phyloP scores from a whole-genome alignment of 2,797 vertebrate genomes.

The Amblyraja radiata region DNA sequence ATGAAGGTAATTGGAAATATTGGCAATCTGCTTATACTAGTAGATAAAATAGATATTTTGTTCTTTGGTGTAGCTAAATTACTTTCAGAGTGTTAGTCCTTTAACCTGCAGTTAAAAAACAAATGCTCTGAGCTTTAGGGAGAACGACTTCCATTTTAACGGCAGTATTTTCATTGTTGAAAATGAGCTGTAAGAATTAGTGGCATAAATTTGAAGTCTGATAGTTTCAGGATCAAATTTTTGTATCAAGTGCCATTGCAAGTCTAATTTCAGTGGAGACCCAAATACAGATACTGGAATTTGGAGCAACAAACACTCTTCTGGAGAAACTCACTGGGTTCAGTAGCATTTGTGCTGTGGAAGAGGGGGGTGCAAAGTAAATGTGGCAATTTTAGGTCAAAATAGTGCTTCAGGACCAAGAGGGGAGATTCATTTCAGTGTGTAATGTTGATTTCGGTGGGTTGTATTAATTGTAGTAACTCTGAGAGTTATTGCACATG shows the following conservation, averaged over 20 bases:
- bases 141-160: background rate
- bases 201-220: background rate
- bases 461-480: background rate
- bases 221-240: background rate
- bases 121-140: background rate
- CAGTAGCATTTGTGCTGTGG: too few relatives aligned
- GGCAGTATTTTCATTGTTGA: background rate
- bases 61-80: background rate
- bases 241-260: background rate
- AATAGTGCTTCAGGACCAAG: too few relatives aligned
- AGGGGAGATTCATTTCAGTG: too few relatives aligned
- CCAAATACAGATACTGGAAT: too few relatives aligned
- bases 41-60: background rate
- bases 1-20: background rate
- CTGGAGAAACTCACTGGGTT: too few relatives aligned
- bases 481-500: background rate
- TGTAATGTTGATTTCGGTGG: background rate
- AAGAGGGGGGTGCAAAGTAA: too few relatives aligned
- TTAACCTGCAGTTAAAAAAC: too few relatives aligned
- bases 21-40: background rate
- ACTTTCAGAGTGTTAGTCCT: background rate
- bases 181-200: background rate
- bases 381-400: too few relatives aligned
- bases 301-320: too few relatives aligned
- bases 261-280: background rate